Evolutionary conservation across 2,797 vertebrate species (phyloP).

Genomic region (Cyprinodon diabolis): DNA sequence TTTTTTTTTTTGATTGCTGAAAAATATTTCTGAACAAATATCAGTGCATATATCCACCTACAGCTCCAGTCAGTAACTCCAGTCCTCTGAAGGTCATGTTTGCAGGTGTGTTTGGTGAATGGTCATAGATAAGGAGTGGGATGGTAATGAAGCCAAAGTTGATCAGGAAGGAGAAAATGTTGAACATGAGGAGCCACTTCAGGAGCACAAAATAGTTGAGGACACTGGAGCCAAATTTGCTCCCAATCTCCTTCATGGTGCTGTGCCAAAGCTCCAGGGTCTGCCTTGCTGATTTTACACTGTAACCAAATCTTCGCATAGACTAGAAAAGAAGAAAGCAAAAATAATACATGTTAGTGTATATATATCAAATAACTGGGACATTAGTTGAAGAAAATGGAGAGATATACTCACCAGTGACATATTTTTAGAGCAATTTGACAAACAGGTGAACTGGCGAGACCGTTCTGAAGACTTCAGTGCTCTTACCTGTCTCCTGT

Average conservation of each 20-base stretch:
- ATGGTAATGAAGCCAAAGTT: slow-evolving; percentile 94
- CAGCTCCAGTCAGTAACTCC: slow-evolving; percentile 91
- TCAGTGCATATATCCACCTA: slow-evolving; percentile 74
- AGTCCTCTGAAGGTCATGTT: slow-evolving; percentile 84
- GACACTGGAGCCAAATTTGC: slow-evolving; percentile 92
- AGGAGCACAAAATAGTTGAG: slow-evolving; percentile 94
- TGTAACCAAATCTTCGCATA: slow-evolving; percentile 76
- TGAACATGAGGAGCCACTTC: slow-evolving; percentile 93
- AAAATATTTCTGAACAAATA: neutral
- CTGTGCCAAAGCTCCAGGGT: slow-evolving; percentile 83
- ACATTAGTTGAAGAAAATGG: neutral
- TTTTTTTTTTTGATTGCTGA: too few species aligned
- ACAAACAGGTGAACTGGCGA: slow-evolving; percentile 61
- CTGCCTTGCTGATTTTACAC: slow-evolving; percentile 69
- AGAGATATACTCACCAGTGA: slow-evolving; percentile 81
- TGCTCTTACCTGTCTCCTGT: slow-evolving; percentile 84
- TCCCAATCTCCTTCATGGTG: slow-evolving; percentile 89
- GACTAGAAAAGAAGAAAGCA: slow-evolving; percentile 70
- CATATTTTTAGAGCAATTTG: slow-evolving; percentile 76
- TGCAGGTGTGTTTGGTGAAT: slow-evolving; percentile 50
- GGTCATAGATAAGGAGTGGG: slow-evolving; percentile 82
- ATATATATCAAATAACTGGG: neutral
- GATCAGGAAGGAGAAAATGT: slow-evolving; percentile 90
- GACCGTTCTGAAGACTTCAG: slow-evolving; percentile 67
- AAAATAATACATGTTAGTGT: neutral